phyloP scores from a whole-genome alignment of 2,888 invertebrate species.

The Pachydiplax longipennis region DNA sequence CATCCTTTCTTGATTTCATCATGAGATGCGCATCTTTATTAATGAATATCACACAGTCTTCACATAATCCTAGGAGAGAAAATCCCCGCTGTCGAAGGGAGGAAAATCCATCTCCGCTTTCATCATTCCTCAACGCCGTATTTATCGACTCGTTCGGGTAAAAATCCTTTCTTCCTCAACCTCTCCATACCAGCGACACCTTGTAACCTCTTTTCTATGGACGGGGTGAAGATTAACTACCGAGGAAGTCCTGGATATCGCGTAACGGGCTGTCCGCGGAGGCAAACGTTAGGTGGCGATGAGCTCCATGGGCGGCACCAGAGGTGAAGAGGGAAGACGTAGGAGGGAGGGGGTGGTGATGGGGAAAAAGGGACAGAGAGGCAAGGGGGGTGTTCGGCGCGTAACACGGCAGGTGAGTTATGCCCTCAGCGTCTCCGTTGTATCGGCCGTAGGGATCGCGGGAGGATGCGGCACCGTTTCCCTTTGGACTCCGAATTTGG shows the following conservation, averaged over 20 bases:
- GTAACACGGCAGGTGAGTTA: constrained; percentile 1
- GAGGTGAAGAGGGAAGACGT: background rate
- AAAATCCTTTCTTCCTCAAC: background rate
- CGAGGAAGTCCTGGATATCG: background rate
- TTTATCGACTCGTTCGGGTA: background rate
- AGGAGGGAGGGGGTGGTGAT: background rate
- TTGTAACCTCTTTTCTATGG: background rate
- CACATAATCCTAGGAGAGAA: background rate
- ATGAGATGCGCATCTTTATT: background rate
- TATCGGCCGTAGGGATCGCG: background rate
- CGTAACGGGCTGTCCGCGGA: background rate
- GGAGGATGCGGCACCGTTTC: background rate
- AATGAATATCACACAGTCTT: background rate
- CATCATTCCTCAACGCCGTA: background rate
- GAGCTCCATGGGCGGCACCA: background rate
- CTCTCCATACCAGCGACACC: background rate
- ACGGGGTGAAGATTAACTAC: background rate
- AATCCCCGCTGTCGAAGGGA: background rate
- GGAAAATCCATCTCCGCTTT: background rate
- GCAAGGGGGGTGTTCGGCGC: background rate
- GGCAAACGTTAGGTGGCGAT: background rate
- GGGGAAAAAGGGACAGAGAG: background rate
- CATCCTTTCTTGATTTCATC: too few relatives aligned
- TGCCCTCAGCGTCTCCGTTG: background rate
- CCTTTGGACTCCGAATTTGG: background rate